Evolutionary conservation across 2,113 vertebrate species (phyloP).

Genomic region (Bombycilla garrulus): DNA sequence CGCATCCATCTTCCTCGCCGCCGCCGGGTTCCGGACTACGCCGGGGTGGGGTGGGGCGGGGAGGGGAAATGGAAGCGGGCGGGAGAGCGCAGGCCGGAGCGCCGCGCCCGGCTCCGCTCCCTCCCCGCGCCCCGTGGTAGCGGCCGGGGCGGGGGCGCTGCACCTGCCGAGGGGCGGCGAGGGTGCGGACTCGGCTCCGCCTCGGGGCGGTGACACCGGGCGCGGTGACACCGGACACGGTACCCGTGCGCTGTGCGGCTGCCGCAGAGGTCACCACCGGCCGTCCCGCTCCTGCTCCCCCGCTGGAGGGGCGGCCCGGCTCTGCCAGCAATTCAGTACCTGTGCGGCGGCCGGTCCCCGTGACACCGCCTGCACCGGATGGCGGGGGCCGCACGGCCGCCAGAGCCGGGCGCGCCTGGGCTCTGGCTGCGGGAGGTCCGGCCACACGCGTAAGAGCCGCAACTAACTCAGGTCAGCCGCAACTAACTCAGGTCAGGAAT

Average conservation of each 20-base stretch:
- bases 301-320: neutral
- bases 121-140: neutral
- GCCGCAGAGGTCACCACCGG: fast-evolving
- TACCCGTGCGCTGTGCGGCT: neutral
- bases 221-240: no score
- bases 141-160: neutral
- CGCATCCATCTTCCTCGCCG: neutral
- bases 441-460: neutral
- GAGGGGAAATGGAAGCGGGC: neutral
- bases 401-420: neutral
- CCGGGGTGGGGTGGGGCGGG: no score
- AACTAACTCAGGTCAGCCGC: no score
- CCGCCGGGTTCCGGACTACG: conserved; percentile 28
- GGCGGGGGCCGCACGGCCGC: neutral
- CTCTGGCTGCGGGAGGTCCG: neutral
- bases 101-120: neutral
- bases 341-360: neutral
- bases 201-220: neutral
- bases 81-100: neutral
- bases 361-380: fast-evolving
- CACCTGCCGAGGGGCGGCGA: neutral
- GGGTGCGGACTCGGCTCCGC: neutral
- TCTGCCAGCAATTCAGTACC: neutral
- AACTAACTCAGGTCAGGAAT: neutral
- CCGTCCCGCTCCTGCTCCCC: neutral